Conservation (phyloP, 2,113 vertebrate species). For the Gambusia holbrooki region DNA sequence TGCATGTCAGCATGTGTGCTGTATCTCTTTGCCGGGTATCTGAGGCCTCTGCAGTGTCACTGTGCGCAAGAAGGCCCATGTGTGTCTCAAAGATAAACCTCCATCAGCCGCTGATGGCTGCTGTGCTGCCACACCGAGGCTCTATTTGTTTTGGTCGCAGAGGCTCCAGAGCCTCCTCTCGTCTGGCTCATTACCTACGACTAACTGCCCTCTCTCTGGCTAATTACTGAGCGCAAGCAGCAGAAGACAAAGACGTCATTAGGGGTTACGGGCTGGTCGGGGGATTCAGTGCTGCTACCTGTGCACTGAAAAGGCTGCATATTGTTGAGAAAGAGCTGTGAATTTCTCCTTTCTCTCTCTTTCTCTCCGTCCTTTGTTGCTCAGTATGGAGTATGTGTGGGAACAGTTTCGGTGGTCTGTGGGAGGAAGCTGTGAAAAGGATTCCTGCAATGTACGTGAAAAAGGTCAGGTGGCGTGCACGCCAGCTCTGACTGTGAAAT, state of each 20-base stretch:
- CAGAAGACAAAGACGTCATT: slow-evolving; percentile 37
- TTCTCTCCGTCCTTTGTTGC: slow-evolving; percentile 19
- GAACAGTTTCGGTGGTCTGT: slow-evolving; percentile 66
- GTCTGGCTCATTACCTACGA: slow-evolving; percentile 19
- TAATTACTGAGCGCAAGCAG: slow-evolving; percentile 42
- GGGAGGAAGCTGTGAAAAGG: slow-evolving; percentile 66
- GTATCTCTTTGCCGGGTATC: slow-evolving; percentile 11
- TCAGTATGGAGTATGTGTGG: slow-evolving; percentile 45
- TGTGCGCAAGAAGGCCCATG: slow-evolving; percentile 31
- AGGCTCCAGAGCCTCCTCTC: slow-evolving; percentile 60
- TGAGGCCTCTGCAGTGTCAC: slow-evolving; percentile 3
- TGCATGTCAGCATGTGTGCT: not conserved
- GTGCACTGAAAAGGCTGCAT: slow-evolving; percentile 33
- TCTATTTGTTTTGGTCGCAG: slow-evolving; percentile 71
- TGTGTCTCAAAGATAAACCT: slow-evolving; percentile 63
- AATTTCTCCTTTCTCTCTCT: not conserved
- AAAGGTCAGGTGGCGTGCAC: slow-evolving; percentile 60
- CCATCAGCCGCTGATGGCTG: slow-evolving; percentile 48
- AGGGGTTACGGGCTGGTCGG: slow-evolving; percentile 43
- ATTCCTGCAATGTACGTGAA: slow-evolving; percentile 55
- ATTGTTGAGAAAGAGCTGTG: slow-evolving; percentile 3
- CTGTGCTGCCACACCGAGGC: slow-evolving; percentile 27
- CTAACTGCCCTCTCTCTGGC: slow-evolving; percentile 36
- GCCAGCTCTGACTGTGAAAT: slow-evolving; percentile 63
- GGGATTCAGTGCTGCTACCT: slow-evolving; percentile 40